These are phyloP conservation scores for Turritopsis rubra DNA, from an alignment of 30 jellyfish, hydroid and myxozoan species.

Conservation along the genomic window DNA sequence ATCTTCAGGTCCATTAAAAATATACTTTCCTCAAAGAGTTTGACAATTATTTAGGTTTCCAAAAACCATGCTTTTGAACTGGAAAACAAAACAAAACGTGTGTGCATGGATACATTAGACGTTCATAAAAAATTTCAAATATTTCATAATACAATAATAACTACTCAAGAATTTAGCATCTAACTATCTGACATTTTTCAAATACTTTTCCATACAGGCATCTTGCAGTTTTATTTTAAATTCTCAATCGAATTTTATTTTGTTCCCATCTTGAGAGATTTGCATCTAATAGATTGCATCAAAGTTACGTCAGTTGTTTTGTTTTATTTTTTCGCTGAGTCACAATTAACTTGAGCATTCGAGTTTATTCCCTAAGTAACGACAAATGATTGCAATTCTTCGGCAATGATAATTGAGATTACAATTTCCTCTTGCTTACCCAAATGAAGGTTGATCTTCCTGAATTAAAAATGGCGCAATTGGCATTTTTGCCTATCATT, in stretches of 20 bases:
- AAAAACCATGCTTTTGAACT: too few species aligned
- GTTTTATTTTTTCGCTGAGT: background rate
- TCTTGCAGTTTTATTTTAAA: background rate
- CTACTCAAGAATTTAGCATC: background rate
- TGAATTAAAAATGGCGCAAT: too few species aligned
- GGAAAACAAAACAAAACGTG: too few species aligned
- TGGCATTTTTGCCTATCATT: background rate
- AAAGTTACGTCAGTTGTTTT: background rate
- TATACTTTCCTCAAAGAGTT: too few species aligned
- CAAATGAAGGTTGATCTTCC: background rate
- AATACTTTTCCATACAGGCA: background rate
- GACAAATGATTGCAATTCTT: background rate
- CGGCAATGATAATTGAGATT: background rate
- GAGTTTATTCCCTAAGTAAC: background rate
- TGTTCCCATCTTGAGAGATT: too few species aligned
- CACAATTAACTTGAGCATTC: background rate
- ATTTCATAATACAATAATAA: too few species aligned
- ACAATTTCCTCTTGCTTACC: background rate
- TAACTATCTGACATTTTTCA: background rate
- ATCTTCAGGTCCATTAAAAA: too few species aligned
- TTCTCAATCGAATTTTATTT: too few species aligned
- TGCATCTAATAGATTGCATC: too few species aligned
- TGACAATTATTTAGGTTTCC: too few species aligned
- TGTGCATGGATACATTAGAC: too few species aligned
- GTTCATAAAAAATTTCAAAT: too few species aligned